A percentile compares a stretch with the other conserved stretches of the same genome.
phyloP scores from a whole-genome alignment of 64 coral and sea anemone species.

The Dendrophyllia cribrosa region DNA sequence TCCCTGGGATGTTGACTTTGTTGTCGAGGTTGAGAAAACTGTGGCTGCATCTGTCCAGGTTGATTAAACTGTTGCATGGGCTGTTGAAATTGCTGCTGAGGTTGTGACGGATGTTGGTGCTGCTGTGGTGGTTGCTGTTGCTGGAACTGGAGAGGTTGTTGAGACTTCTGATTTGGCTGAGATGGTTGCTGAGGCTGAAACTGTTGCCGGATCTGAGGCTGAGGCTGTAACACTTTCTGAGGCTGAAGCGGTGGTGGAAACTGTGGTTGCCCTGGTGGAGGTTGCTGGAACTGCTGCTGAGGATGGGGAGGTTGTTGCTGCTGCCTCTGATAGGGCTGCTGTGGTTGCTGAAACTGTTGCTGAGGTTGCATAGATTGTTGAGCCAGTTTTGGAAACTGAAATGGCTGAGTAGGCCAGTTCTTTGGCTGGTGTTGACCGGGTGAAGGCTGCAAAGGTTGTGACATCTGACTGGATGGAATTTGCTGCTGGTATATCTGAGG shows the following conservation, averaged over 20 bases:
- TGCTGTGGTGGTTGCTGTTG: conserved; percentile 8
- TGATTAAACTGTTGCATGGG: conserved; percentile 12
- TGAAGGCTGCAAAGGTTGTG: conserved; percentile 36
- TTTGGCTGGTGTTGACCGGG: conserved; percentile 27
- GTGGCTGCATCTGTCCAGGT: background rate
- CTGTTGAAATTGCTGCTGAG: background rate
- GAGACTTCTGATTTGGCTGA: background rate
- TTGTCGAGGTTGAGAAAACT: background rate
- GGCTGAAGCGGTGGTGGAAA: background rate
- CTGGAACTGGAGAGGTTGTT: conserved; percentile 7
- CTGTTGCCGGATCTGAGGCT: background rate
- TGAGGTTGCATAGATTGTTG: conserved; percentile 30
- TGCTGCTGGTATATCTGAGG: conserved; percentile 36
- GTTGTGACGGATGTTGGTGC: background rate
- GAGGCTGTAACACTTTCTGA: background rate
- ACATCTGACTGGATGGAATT: conserved; percentile 31
- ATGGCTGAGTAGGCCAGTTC: conserved; percentile 31
- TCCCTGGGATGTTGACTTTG: background rate
- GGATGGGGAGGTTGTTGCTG: conserved; percentile 8
- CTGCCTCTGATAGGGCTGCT: conserved; percentile 8
- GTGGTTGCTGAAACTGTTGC: conserved; percentile 50
- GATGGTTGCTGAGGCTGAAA: background rate
- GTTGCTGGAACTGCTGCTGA: conserved; percentile 20
- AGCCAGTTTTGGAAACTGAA: conserved; percentile 37
- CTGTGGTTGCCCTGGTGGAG: background rate